A percentile compares a stretch with the other conserved stretches of the same genome.
These are phyloP conservation scores for Orthonyx spaldingii DNA, from an alignment of 2,113 vertebrate species.

Conservation along the genomic window DNA sequence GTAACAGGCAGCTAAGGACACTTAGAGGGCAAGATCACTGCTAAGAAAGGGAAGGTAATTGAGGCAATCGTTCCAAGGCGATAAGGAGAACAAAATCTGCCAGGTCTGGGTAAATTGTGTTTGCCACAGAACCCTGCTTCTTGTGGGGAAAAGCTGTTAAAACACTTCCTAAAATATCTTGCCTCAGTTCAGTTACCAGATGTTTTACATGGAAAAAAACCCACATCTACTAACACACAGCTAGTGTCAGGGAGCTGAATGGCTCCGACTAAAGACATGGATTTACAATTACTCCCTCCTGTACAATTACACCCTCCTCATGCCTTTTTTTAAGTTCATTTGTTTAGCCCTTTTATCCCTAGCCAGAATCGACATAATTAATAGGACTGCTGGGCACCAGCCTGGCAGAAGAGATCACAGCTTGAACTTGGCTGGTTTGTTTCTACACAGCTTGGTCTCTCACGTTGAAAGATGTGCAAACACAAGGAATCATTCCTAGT, in stretches of 20 bases:
- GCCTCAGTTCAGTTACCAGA: neutral
- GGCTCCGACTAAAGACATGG: neutral
- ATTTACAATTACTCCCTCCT: neutral
- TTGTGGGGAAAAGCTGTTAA: neutral
- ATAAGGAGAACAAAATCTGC: neutral
- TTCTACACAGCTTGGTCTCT: conserved; percentile 7
- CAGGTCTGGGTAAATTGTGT: neutral
- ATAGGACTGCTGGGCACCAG: conserved; percentile 6
- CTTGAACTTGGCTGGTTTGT: conserved; percentile 21
- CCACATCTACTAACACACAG: neutral
- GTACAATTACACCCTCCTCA: neutral
- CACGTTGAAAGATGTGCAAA: neutral
- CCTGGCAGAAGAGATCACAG: conserved; percentile 39
- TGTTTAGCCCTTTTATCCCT: neutral
- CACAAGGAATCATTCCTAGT: neutral
- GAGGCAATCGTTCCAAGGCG: neutral
- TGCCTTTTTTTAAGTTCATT: neutral
- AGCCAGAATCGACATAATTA: neutral
- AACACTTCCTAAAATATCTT: neutral
- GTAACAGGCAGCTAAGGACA: neutral
- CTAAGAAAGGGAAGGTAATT: neutral
- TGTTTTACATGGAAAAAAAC: neutral
- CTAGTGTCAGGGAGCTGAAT: neutral
- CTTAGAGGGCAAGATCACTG: neutral
- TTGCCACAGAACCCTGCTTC: neutral